Evolutionary conservation across 2,113 vertebrate genomes (phyloP).

Genomic region (Phoxinus phoxinus): DNA sequence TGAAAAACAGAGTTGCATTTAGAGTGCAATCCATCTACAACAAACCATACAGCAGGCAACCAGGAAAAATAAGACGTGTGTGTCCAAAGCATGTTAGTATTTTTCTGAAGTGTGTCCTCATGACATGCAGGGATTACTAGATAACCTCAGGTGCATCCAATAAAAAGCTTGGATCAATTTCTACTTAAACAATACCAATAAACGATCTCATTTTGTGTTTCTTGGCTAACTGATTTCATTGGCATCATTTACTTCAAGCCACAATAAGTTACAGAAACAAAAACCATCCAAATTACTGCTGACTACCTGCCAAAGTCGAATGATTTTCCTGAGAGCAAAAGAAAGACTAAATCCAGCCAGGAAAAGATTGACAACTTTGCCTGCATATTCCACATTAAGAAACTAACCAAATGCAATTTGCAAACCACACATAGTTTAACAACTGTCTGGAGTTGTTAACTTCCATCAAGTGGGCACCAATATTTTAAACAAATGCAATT

Average conservation of each 20-base stretch:
- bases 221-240: background rate
- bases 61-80: background rate
- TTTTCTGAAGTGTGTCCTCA: background rate
- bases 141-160: background rate
- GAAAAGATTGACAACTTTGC: background rate
- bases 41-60: background rate
- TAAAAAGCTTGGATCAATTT: background rate
- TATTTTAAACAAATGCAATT: slow-evolving; percentile 12
- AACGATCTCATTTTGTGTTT: background rate
- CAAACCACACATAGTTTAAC: slow-evolving; percentile 27
- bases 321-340: background rate
- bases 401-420: background rate
- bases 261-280: background rate
- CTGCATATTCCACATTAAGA: background rate
- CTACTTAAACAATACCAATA: background rate
- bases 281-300: background rate
- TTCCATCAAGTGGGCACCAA: background rate
- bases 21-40: background rate
- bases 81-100: background rate
- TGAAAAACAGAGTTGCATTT: background rate
- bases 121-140: background rate
- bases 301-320: background rate
- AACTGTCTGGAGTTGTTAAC: slow-evolving; percentile 33
- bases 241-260: slow-evolving; percentile 2
- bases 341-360: background rate